A percentile compares a stretch with the other conserved stretches of the same genome.
Conservation (phyloP, 2,888 invertebrate species). For the Eupeodes latifasciatus region DNA sequence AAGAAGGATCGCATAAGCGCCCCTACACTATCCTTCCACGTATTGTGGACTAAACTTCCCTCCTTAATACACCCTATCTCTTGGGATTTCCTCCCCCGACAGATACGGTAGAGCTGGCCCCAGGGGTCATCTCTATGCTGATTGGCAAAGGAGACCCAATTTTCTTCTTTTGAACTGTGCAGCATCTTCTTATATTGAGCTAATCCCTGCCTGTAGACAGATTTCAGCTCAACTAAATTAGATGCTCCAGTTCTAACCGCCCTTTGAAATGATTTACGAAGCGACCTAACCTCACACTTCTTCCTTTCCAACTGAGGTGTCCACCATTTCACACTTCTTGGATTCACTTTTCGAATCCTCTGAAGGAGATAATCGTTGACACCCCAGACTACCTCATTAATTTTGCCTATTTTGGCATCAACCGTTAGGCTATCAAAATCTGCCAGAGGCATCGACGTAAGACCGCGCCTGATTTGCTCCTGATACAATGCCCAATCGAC, state of each 20-base stretch:
- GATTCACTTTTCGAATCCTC: background rate
- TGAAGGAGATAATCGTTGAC: constrained; percentile 10
- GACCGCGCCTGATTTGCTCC: background rate
- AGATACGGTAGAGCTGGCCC: constrained; percentile 18
- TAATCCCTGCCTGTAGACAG: background rate
- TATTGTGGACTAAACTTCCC: background rate
- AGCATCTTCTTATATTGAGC: constrained; percentile 16
- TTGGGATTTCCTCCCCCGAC: background rate
- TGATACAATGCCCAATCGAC: background rate
- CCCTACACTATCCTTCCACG: constrained; percentile 17
- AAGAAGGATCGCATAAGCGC: constrained; percentile 20
- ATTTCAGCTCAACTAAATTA: background rate
- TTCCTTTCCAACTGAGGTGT: background rate
- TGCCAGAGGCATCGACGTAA: background rate
- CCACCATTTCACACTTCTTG: background rate
- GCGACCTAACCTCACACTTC: background rate
- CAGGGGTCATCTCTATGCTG: constrained; percentile 10
- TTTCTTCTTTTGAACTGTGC: background rate
- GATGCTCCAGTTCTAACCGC: background rate
- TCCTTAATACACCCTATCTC: background rate
- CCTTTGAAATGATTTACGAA: too few relatives aligned
- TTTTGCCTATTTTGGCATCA: background rate
- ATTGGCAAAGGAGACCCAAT: constrained; percentile 1
- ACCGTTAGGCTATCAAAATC: background rate
- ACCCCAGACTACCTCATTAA: constrained; percentile 3